Evolutionary conservation across 2,113 vertebrate species (phyloP), one percentile per base, ranked within the genome.

Genomic region (Chaenogobius annularis): DNA sequence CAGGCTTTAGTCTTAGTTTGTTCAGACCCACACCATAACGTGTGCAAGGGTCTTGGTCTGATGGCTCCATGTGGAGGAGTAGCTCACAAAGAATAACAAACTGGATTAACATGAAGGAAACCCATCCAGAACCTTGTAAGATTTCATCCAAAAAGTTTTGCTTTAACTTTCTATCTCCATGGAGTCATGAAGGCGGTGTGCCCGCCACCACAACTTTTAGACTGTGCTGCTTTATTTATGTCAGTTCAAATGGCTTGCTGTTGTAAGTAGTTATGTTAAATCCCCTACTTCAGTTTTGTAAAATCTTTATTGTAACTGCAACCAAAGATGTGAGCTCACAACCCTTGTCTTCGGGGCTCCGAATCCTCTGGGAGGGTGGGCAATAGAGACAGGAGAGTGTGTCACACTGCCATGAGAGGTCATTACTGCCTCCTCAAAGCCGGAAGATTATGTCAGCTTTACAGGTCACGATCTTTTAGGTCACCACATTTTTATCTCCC

Each of bases 341-440:
- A 77, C 5, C 44, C 5, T 9, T 72, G 58, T 72, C 74, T 71
- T 40, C 13, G 46, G 79, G 83, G 74, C 82, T 83, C 81, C 79
- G 87, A 88, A 87, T 88, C 87, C 82, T 88, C 80, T 78, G 82
- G 81, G 84, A 84, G 83, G 87, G 86, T 90, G 90, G 88, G 90
- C 90, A 91, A 90, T 90, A 85, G 88, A 91, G 89, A 91, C 55
- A 54, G 82, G 85, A 89, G 87, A 75, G 75, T 78, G 80, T 86
- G 89, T 85, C 84, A 85, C 73, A 70, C 70, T 52, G 81, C 74
- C 15, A 83, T 80, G 84, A 84, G 86, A 82, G 88, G 85, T 89
- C 89, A 87, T 91, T 91, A 90, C 87, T 71, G 87, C 67, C 67
- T 85, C 74, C 84, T 88, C 89, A 88, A 87, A 88, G 86, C 71